Evolutionary conservation across 2,113 vertebrate species (phyloP).

Genomic region (Mus pahari): DNA sequence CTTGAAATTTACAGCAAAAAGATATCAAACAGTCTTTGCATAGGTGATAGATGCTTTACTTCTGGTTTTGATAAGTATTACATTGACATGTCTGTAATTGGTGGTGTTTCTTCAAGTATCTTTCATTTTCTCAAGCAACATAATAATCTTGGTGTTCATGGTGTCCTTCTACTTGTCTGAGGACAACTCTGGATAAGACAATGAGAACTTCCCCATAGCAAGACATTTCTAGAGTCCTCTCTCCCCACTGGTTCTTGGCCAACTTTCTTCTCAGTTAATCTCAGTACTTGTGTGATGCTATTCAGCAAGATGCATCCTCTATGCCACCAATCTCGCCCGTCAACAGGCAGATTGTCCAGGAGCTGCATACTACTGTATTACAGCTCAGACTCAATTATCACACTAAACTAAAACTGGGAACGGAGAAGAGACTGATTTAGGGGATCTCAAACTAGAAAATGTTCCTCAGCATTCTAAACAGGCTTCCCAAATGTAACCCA

Average conservation of each 20-base stretch:
- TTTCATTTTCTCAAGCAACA: background rate
- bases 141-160: background rate
- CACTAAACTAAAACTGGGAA: background rate
- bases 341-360: background rate
- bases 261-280: background rate
- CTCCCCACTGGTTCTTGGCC: background rate
- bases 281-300: background rate
- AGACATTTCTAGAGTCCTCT: background rate
- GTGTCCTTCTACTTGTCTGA: background rate
- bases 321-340: rapidly evolving
- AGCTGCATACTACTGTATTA: background rate
- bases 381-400: background rate
- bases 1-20: background rate
- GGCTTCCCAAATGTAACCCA: background rate
- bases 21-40: background rate
- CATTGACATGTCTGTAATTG: background rate
- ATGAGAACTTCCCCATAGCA: background rate
- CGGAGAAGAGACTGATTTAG: background rate
- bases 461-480: background rate
- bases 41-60: background rate
- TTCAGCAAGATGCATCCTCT: background rate
- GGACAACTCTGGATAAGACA: background rate
- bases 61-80: background rate
- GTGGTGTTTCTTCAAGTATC: background rate
- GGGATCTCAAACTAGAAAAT: background rate